Percentiles rank a stretch among this genome's conserved stretches.
These are phyloP conservation scores for Pristionchus pacificus DNA, from an alignment of 1,140 invertebrate species.

Conservation along the genomic window DNA sequence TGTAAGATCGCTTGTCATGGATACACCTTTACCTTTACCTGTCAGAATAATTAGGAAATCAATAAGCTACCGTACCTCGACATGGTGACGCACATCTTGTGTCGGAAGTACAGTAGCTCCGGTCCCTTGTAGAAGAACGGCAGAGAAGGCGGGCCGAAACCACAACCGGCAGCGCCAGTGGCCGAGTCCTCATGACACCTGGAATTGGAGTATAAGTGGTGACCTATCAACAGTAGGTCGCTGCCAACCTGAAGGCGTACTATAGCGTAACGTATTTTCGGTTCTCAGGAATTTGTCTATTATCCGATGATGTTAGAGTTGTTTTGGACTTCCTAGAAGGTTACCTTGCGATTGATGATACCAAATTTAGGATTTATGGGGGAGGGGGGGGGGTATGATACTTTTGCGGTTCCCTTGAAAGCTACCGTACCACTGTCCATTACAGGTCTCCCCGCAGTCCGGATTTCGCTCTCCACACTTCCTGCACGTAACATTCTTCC, in stretches of 20 bases:
- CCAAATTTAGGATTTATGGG: no score
- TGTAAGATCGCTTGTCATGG: no score
- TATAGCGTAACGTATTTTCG: no score
- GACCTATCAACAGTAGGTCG: neutral
- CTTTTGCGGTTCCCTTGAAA: no score
- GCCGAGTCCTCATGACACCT: conserved; percentile 50
- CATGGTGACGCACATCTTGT: conserved; percentile 45
- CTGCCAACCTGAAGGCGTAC: no score
- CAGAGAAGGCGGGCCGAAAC: conserved; percentile 51
- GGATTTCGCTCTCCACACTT: conserved; percentile 27
- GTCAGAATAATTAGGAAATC: neutral
- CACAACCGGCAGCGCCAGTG: conserved; percentile 46
- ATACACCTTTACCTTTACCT: no score
- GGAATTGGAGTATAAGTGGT: conserved; percentile 29
- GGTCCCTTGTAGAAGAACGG: conserved; percentile 49
- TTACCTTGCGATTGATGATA: no score
- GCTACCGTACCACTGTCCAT: conserved; percentile 26
- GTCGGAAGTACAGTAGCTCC: conserved; percentile 41
- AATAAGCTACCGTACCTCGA: conserved; percentile 21
- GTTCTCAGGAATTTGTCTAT: no score
- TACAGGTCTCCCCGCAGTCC: conserved; percentile 19
- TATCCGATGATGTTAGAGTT: no score
- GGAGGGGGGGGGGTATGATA: no score
- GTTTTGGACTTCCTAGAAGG: no score
- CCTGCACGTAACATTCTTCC: conserved; percentile 47